These are phyloP conservation scores for Andrena haemorrhoa DNA, from an alignment of 2,888 invertebrate genomes.

Conservation along the genomic window DNA sequence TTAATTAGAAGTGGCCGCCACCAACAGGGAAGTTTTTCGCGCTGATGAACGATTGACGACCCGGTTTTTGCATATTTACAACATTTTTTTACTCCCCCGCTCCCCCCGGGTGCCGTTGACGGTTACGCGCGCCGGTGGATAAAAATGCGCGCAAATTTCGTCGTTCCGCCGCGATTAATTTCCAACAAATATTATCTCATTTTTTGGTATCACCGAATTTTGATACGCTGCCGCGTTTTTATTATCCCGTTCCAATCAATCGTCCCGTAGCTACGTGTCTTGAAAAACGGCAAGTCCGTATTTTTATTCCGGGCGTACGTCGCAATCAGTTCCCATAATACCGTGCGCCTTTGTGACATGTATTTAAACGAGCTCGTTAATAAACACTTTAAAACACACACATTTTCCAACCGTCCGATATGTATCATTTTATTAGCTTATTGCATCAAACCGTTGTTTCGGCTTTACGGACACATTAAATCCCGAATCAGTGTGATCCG, in stretches of 20 bases:
- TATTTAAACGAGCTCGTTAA: constrained; percentile 52
- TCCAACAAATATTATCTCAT: constrained; percentile 63
- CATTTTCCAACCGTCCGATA: constrained; percentile 5
- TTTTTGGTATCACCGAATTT: constrained; percentile 57
- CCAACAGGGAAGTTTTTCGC: constrained; percentile 40
- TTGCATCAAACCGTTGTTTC: neutral
- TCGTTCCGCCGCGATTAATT: constrained; percentile 60
- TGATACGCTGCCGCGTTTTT: constrained; percentile 61
- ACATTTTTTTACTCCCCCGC: constrained; percentile 45
- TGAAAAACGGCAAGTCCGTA: constrained; percentile 49
- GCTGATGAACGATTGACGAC: constrained; percentile 34
- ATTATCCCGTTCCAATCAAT: constrained; percentile 64
- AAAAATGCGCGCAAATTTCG: constrained; percentile 49
- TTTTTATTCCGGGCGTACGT: constrained; percentile 47
- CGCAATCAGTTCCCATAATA: constrained; percentile 39
- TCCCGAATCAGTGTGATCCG: too few relatives aligned
- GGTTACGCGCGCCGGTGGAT: constrained; percentile 16
- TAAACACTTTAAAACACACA: constrained; percentile 49
- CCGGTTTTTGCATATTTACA: constrained; percentile 61
- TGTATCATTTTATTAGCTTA: neutral
- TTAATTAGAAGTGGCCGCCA: constrained; percentile 64
- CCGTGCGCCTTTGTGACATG: constrained; percentile 31
- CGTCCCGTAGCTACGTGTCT: constrained; percentile 48
- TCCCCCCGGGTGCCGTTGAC: neutral
- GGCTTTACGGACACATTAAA: too few relatives aligned